Conservation (phyloP, 2,113 vertebrate genomes). For the Hypanus sabinus region DNA sequence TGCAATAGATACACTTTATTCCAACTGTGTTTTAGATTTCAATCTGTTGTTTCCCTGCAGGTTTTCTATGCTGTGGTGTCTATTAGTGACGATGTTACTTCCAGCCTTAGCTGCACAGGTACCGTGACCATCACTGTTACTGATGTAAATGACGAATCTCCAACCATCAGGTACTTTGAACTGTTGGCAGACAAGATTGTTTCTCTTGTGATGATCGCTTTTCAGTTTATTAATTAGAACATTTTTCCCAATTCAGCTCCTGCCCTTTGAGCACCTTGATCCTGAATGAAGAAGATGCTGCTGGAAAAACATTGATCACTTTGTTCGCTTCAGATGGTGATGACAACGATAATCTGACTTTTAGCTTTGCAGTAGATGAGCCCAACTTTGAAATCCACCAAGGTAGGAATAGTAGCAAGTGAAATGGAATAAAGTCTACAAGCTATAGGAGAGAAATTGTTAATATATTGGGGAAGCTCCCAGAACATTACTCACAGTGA, state of each 20-base stretch:
- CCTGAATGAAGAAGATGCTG: not conserved
- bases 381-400: not conserved
- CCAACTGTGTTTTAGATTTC: no score
- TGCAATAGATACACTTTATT: not conserved
- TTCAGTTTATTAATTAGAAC: not conserved
- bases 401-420: not conserved
- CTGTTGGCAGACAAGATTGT: not conserved
- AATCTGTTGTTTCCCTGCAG: conserved; percentile 2
- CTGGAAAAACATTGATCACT: not conserved
- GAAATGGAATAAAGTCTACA: no score
- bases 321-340: not conserved
- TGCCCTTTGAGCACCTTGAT: not conserved
- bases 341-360: not conserved
- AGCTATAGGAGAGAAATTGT: no score
- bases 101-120: not conserved
- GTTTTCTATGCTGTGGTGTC: conserved; percentile 10
- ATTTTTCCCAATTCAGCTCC: not conserved
- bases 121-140: conserved; percentile 7
- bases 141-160: conserved; percentile 20
- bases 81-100: not conserved
- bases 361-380: conserved; percentile 10
- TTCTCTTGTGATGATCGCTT: no score
- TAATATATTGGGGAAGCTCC: no score
- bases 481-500: no score
- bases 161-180: not conserved